Evolutionary conservation across 2,113 vertebrate species (phyloP), one percentile per base, ranked within the genome.

Genomic region (Sylvia atricapilla): DNA sequence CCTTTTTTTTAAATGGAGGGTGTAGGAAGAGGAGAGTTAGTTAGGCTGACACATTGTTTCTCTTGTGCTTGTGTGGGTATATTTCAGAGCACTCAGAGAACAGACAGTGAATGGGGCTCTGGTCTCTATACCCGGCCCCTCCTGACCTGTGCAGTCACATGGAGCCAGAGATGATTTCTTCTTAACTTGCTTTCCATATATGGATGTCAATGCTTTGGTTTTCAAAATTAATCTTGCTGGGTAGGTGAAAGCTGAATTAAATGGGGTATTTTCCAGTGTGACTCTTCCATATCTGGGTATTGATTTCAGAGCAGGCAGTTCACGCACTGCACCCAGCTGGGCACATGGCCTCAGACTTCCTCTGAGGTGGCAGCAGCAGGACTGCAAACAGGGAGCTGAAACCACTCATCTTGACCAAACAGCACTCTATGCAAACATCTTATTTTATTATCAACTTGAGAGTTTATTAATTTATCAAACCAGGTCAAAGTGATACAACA

Each of bases 401-500:
- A 47, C 55, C 72, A 81, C 63, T 22, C 33, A 22, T 24, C n/a
- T 31, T 49, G 24, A 63, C 15, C 49, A 31, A 69, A 55, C 41
- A 90, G 52, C 60, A 64, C 43, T n/a, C 46, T 23, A 13, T 35
- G 39, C 46, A 87, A 84, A 88, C 21, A 1, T n/a, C 44, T 60
- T 5, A 8, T 87, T 97, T 96, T 95, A 93, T 95, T 96, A 97
- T 95, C 97, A 96, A 97, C 75, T 81, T 96, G 56, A 87, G 69
- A 87, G 86, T 98, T 98, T 98, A 98, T 98, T 98, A 97, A 97
- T 92, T 98, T 98, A 98, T 95, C 96, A 98, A 97, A 97, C 79
- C 89, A 96, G 94, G 89, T 94, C 92, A 73, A 87, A 95, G 92
- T 94, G 95, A 97, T 97, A 97, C 89, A 95, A 96, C 91, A 95